Evolutionary conservation across 2,888 invertebrate species (phyloP).

Genomic region (Xylota segnis): DNA sequence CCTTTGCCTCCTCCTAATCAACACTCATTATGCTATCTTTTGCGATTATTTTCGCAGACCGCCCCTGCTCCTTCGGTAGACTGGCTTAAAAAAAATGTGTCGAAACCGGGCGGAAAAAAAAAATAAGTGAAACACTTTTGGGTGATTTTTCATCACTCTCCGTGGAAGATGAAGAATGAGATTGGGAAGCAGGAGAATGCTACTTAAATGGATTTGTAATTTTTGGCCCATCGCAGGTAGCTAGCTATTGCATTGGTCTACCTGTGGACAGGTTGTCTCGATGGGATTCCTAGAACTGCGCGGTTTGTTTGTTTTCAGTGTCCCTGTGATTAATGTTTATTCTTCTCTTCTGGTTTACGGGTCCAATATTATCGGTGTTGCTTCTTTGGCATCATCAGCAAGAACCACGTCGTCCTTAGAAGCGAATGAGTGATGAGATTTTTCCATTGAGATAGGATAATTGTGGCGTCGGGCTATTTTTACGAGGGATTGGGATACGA

Average conservation of each 20-base stretch:
- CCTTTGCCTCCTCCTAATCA: slow-evolving; percentile 39
- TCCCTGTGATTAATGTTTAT: slow-evolving; percentile 33
- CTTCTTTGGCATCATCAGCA: background rate
- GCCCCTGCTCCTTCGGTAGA: background rate
- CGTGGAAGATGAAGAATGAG: slow-evolving; percentile 34
- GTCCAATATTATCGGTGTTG: slow-evolving; percentile 14
- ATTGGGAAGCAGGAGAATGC: slow-evolving; percentile 23
- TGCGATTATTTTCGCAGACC: slow-evolving; percentile 23
- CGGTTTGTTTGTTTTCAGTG: slow-evolving; percentile 20
- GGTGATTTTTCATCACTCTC: slow-evolving; percentile 43
- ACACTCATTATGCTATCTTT: slow-evolving; percentile 49
- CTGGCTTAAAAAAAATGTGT: background rate
- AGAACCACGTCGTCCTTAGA: background rate
- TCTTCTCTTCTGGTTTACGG: slow-evolving; percentile 15
- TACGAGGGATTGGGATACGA: slow-evolving; percentile 34
- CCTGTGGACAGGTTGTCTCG: slow-evolving; percentile 9
- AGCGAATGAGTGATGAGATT: slow-evolving; percentile 37
- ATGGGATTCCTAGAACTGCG: slow-evolving; percentile 10
- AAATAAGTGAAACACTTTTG: slow-evolving; percentile 24
- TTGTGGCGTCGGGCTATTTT: slow-evolving; percentile 48
- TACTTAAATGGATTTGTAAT: slow-evolving; percentile 32
- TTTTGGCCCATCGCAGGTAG: slow-evolving; percentile 22
- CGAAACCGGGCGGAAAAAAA: slow-evolving; percentile 1
- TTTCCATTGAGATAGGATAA: slow-evolving; percentile 44
- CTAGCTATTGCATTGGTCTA: slow-evolving; percentile 7